Evolutionary conservation across 2,888 invertebrate genomes (phyloP).

Genomic region (Ochropacha duplaris): DNA sequence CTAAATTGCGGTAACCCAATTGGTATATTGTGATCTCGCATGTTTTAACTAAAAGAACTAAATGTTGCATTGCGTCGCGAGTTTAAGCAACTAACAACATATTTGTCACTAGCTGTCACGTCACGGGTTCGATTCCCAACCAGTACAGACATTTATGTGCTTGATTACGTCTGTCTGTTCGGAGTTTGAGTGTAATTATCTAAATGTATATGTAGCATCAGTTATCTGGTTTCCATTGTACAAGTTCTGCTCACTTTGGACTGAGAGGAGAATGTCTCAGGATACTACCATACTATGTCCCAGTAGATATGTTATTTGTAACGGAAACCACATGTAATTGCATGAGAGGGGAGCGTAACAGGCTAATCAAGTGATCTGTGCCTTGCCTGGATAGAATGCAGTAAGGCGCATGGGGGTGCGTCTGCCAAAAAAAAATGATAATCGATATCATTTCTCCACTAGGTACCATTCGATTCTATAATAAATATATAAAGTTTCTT

Average conservation of each 20-base stretch:
- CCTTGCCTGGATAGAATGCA: constrained; percentile 42
- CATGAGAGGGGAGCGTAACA: constrained; percentile 9
- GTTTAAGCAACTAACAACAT: not conserved
- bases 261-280: too few relatives aligned
- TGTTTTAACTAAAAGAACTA: not conserved
- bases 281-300: too few relatives aligned
- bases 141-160: too few relatives aligned
- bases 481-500: too few relatives aligned
- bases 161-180: too few relatives aligned
- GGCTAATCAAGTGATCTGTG: constrained; percentile 17
- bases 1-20: too few relatives aligned
- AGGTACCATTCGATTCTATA: not conserved
- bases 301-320: not conserved
- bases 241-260: too few relatives aligned
- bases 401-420: constrained; percentile 61
- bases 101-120: too few relatives aligned
- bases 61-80: not conserved
- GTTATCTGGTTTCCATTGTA: too few relatives aligned
- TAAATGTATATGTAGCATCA: too few relatives aligned
- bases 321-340: constrained; percentile 1
- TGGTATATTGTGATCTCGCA: not conserved
- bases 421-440: constrained; percentile 58
- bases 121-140: too few relatives aligned
- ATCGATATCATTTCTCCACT: constrained; percentile 55
- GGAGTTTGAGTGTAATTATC: too few relatives aligned